Conservation (phyloP, 2,797 vertebrate species). For the Limosa lapponica region DNA sequence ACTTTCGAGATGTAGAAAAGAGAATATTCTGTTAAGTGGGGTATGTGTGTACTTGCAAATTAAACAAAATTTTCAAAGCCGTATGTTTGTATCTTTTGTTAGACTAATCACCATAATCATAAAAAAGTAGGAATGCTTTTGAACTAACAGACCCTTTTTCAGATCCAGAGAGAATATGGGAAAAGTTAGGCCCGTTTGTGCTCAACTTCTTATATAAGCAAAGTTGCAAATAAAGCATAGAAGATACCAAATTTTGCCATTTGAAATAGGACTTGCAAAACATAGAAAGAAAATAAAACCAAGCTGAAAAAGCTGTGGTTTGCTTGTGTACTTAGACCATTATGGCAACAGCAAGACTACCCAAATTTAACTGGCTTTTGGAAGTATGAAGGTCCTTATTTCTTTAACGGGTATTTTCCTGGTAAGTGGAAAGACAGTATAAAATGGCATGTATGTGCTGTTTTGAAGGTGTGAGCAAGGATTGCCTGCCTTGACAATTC, state of each 20-base stretch:
- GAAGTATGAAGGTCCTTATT: not conserved
- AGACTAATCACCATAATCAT: not conserved
- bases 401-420: not conserved
- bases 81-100: not conserved
- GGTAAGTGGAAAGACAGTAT: not conserved
- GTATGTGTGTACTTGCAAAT: not conserved
- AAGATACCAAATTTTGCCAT: not conserved
- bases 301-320: not conserved
- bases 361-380: not conserved
- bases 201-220: not conserved
- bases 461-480: not conserved
- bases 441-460: not conserved
- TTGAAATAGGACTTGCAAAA: not conserved
- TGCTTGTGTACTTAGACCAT: not conserved
- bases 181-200: not conserved
- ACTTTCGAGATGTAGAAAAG: not conserved
- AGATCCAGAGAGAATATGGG: not conserved
- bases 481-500: not conserved
- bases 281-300: not conserved
- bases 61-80: not conserved
- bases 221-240: not conserved
- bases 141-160: not conserved
- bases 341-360: not conserved
- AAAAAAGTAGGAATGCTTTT: not conserved
- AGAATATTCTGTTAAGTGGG: not conserved